Conservation (phyloP, 2,888 invertebrate species). For the Zhuqinia jingwanae region DNA sequence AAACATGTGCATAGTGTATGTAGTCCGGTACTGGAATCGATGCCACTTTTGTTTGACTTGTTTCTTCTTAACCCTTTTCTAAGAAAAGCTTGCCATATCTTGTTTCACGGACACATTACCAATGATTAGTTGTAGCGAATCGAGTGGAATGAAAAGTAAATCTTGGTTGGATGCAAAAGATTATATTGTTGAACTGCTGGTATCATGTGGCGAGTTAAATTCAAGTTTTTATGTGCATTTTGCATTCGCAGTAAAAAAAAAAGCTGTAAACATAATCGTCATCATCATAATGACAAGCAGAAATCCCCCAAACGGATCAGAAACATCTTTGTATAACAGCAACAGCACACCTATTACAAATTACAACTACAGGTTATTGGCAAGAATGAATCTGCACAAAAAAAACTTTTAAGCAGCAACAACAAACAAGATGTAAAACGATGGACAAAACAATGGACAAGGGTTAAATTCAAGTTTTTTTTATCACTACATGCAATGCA, state of each 20-base stretch:
- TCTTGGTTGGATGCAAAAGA: background rate
- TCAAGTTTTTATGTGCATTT: background rate
- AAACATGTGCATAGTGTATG: background rate
- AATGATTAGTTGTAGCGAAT: background rate
- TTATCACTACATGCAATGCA: too few relatives aligned
- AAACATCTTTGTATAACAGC: too few relatives aligned
- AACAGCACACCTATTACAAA: background rate
- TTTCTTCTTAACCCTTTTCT: background rate
- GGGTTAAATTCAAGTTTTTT: background rate
- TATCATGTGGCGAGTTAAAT: background rate
- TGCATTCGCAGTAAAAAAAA: background rate
- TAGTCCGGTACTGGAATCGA: background rate
- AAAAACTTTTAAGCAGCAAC: background rate
- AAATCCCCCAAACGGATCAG: background rate
- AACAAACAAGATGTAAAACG: background rate
- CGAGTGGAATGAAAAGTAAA: background rate
- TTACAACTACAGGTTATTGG: background rate
- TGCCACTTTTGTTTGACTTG: background rate
- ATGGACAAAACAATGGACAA: background rate
- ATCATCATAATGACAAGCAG: background rate
- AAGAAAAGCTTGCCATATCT: background rate
- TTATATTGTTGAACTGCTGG: conserved; percentile 4
- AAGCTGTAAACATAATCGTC: background rate
- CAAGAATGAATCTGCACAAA: conserved; percentile 20
- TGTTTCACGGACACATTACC: background rate